phyloP scores from a whole-genome alignment of 2,888 invertebrate genomes.

The Strigamia transsilvanica region DNA sequence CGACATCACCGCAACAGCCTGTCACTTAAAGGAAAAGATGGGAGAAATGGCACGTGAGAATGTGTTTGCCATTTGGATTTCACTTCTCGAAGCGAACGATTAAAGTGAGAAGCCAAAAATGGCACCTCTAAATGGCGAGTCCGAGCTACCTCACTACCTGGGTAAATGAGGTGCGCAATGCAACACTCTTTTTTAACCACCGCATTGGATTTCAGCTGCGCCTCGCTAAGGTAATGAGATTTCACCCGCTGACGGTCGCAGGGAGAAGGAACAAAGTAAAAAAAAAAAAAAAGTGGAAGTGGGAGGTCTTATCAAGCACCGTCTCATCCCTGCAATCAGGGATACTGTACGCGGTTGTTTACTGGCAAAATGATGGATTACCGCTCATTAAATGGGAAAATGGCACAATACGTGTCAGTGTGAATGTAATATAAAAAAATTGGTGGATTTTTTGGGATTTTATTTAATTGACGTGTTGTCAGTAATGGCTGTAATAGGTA shows the following conservation, averaged over 20 bases:
- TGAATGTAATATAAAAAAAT: neutral
- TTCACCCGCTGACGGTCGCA: constrained; percentile 2
- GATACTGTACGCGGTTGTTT: neutral
- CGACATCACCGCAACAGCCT: constrained; percentile 26
- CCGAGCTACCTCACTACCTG: neutral
- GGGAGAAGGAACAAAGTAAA: neutral
- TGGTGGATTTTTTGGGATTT: neutral
- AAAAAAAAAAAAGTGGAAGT: neutral
- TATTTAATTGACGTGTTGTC: neutral
- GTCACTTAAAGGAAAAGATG: constrained; percentile 22
- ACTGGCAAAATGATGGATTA: constrained; percentile 22
- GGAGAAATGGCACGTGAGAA: neutral
- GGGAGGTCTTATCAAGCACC: neutral
- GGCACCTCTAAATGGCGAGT: neutral
- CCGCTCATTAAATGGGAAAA: neutral
- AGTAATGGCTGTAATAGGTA: neutral
- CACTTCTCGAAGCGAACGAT: neutral
- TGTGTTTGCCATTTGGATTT: constrained; percentile 35
- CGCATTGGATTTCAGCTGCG: constrained; percentile 4
- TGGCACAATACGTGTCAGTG: neutral
- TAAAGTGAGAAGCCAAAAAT: constrained; percentile 16
- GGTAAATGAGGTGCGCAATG: neutral
- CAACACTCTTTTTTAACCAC: neutral
- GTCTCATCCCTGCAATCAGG: constrained; percentile 1
- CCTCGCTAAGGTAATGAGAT: constrained; percentile 28